Conservation (phyloP, 2,797 vertebrate species). For the Tenualosa thibaudeaui region DNA sequence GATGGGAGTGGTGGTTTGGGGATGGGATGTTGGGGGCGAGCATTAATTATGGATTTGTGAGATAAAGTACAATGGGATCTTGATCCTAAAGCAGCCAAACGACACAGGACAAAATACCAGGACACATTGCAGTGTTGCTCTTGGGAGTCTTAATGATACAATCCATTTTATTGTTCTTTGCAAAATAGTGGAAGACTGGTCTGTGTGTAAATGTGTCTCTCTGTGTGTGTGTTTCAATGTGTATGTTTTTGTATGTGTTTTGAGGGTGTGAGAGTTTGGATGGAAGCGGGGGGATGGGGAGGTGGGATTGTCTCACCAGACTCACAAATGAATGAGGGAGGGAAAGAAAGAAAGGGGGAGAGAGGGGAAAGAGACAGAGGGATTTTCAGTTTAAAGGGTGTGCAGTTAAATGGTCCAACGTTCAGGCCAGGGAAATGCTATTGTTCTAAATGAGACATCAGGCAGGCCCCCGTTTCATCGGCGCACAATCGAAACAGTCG, state of each 20-base stretch:
- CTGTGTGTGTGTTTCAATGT: neutral
- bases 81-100: neutral
- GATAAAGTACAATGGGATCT: neutral
- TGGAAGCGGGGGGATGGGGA: neutral
- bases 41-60: neutral
- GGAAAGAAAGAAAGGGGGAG: neutral
- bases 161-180: neutral
- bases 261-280: neutral
- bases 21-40: neutral
- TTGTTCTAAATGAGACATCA: constrained; percentile 22
- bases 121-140: neutral
- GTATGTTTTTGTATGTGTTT: neutral
- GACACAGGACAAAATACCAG: neutral
- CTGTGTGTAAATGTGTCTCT: neutral
- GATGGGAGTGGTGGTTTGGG: neutral
- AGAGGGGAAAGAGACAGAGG: neutral
- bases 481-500: constrained; percentile 5
- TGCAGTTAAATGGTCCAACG: constrained; percentile 4
- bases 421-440: neutral
- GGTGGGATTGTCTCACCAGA: neutral
- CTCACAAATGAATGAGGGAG: neutral
- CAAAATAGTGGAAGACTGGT: neutral
- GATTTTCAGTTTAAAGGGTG: neutral
- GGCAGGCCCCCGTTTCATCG: neutral
- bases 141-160: constrained; percentile 1